Evolutionary conservation across 2,888 invertebrate species (phyloP), one percentile per base, ranked within the genome.

Genomic region (Cephonodes hylas): DNA sequence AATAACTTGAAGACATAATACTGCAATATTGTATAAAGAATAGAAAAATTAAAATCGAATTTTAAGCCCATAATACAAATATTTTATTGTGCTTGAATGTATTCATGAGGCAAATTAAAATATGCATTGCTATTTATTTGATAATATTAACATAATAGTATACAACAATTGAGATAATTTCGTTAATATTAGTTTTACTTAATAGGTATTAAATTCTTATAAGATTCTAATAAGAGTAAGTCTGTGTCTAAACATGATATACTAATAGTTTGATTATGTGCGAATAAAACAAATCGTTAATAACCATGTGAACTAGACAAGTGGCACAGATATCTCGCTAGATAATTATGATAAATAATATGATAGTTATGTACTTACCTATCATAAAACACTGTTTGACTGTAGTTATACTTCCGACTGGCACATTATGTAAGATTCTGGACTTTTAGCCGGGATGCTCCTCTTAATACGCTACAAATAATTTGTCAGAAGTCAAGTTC

Each of bases 291-390:
- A 48, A 8, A 25, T 13, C 23, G n/a, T 1, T 6, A 2, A 5
- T 20, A n/a, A 31, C 18, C 18, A 15, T 31, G 27, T 53, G 53
- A 53, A 31, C 18, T 53, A 53, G 31, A 31, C 53, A 10, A 53
- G 31, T 18, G 22, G 20, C 18, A 44, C 64, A 34, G 63, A 70
- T 72, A 70, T 70, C 71, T 70, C 60, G 23, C 23, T 68, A 68
- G 67, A 68, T 69, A 73, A 70, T 77, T 73, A 67, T 65, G 42
- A 53, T 53, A 60, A 60, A 53, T 53, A 53, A 18, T 42, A 48
- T 60, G 20, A 53, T 66, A 69, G 56, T 44, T 63, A 63, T 18
- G 65, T 71, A 85, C 86, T 82, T 73, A 86, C 86, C 80, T 81
- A 80, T 73, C 80, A 81, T 80, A 80, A 72, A 84, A 77, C 71